These are phyloP conservation scores for Peromyscus nudipes DNA, from an alignment of 2,797 vertebrate genomes.

Conservation along the genomic window DNA sequence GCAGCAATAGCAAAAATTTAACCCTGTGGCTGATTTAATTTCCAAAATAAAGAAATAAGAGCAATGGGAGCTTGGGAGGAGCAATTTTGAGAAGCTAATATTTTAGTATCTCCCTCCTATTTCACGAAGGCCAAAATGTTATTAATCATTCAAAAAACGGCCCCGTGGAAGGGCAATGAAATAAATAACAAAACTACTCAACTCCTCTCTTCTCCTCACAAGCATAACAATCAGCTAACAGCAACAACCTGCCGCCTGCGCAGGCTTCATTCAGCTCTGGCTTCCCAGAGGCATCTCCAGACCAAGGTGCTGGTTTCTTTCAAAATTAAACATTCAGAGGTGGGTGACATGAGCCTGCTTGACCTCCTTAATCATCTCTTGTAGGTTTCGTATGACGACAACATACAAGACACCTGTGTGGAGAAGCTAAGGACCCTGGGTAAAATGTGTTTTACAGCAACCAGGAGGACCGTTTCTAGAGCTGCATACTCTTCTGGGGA, in stretches of 20 bases:
- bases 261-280: conserved; percentile 40
- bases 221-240: background rate
- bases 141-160: conserved; percentile 26
- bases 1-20: conserved; percentile 46
- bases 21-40: conserved; percentile 6
- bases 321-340: conserved; percentile 58
- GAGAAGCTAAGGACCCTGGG: background rate
- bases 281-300: conserved; percentile 57
- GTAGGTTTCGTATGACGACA: background rate
- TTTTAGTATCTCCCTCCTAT: background rate
- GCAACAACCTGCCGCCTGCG: background rate
- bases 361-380: background rate
- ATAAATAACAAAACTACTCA: background rate
- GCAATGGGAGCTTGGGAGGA: too few relatives aligned
- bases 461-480: background rate
- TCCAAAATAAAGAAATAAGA: background rate
- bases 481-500: background rate
- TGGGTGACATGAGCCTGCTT: conserved; percentile 35
- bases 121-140: background rate
- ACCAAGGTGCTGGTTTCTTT: conserved; percentile 45
- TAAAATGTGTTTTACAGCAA: background rate
- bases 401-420: background rate
- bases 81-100: conserved; percentile 4
- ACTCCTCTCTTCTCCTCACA: conserved; percentile 19
- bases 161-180: background rate